A percentile compares a stretch with the other conserved stretches of the same genome.
Conservation (phyloP, 1,140 invertebrate genomes). For the Drosophila varians region DNA sequence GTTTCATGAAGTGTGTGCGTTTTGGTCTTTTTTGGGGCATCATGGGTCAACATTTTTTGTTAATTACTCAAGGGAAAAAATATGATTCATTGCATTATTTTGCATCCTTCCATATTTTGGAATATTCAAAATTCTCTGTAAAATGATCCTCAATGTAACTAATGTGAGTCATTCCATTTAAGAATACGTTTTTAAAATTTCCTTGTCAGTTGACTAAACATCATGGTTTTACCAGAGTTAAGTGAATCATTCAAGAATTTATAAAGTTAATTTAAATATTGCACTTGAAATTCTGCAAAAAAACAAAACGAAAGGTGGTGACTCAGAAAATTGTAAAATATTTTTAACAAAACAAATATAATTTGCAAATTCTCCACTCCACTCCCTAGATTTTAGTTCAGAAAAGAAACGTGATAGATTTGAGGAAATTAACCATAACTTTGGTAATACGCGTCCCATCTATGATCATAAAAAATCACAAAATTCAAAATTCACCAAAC, state of each 20-base stretch:
- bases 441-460: no score
- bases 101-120: not conserved
- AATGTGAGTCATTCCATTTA: not conserved
- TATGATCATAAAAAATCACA: no score
- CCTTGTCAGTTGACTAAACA: not conserved
- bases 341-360: no score
- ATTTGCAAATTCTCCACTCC: no score
- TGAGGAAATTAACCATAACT: no score
- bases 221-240: not conserved
- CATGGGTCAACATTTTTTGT: conserved; percentile 5
- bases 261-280: not conserved
- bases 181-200: not conserved
- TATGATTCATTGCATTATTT: not conserved
- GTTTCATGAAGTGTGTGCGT: conserved; percentile 21
- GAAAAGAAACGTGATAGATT: no score
- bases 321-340: no score
- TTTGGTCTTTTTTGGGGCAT: not conserved
- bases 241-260: not conserved
- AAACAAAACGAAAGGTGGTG: no score
- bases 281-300: no score
- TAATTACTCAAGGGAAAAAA: not conserved
- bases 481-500: no score
- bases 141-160: not conserved
- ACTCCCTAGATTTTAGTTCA: no score
- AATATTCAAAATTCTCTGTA: not conserved